Percentiles rank a stretch among this genome's conserved stretches.
Conservation (phyloP, 2,888 invertebrate species). For the Mantis religiosa region DNA sequence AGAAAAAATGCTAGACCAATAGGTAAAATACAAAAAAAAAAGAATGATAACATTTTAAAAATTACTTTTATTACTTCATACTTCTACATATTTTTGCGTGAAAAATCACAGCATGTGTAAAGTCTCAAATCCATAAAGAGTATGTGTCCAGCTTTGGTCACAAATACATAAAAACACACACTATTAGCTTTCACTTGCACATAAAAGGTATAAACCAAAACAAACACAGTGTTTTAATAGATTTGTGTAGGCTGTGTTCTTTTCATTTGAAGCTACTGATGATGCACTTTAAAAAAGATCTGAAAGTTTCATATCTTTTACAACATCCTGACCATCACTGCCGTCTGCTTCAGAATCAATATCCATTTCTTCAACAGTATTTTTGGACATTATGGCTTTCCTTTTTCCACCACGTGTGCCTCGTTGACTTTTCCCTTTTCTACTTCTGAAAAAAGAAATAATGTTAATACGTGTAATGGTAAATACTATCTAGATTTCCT, state of each 20-base stretch:
- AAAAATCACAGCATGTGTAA: no score
- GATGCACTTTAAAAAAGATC: conserved; percentile 22
- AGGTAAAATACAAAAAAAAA: not conserved
- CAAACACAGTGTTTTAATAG: not conserved
- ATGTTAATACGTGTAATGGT: no score
- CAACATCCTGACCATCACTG: conserved; percentile 39
- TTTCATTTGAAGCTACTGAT: no score
- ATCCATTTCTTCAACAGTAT: conserved; percentile 3
- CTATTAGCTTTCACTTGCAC: no score
- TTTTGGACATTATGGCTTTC: not conserved
- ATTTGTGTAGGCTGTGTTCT: no score
- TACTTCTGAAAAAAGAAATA: conserved; percentile 36
- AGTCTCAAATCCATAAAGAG: no score
- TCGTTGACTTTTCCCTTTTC: conserved; percentile 42
- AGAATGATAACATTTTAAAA: not conserved
- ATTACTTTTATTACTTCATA: not conserved
- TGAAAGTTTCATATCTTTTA: conserved; percentile 41
- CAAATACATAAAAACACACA: no score
- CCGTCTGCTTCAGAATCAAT: conserved; percentile 34
- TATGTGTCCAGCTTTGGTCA: no score
- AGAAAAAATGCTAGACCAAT: not conserved
- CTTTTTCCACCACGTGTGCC: conserved; percentile 14
- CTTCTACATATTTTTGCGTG: not conserved
- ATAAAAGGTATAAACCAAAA: no score
- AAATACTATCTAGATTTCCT: no score